Evolutionary conservation across 2,888 invertebrate species (phyloP), one percentile per base, ranked within the genome.

Genomic region (Limnephilus marmoratus): DNA sequence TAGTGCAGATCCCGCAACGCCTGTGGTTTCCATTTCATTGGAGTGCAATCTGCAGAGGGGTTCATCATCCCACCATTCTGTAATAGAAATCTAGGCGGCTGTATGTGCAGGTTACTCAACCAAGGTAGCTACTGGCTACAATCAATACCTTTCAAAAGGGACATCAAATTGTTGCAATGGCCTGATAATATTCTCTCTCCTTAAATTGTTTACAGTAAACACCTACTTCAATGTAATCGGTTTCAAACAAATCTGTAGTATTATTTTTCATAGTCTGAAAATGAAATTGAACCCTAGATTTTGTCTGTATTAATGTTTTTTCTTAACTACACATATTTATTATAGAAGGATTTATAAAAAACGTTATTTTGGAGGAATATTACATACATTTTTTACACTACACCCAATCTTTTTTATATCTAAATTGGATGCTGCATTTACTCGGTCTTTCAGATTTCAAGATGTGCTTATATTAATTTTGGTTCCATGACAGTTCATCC

Each of bases 21-120:
- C 68, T 68, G 68, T 68, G 68, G 68, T 68, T 68, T 68, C 68
- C 68, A 68, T 68, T 68, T 68, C 68, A 68, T 68, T n/a, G 68
- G 68, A 68, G 24, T 68, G 68, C 68, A 68, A 68, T 68, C 68
- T n/a, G 24, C 68, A 9, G 68, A 4, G 9, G 68, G 24, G 68
- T 68, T 68, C 24, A 68, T 24, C n/a, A 68, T 68, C n/a, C 68
- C n/a, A 68, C 9, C 24, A 68, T 24, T 24, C 24, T 68, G 68
- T 68, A 68, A 68, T 68, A n/a, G 68, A 24, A 68, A 68, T 68
- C 68, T 68, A 24, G n/a, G 2, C n/a, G n/a, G 9, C 68, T 53
- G 5, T 7, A 53, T 3, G 18, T 53, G 1, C 7, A 7, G 18
- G 3, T 18, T 18, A 18, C 24, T 24, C 5, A 5, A 7, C 68